Evolutionary conservation across 2,888 invertebrate species (phyloP), one percentile per base, ranked within the genome.

Genomic region (Cheilosia impressa): DNA sequence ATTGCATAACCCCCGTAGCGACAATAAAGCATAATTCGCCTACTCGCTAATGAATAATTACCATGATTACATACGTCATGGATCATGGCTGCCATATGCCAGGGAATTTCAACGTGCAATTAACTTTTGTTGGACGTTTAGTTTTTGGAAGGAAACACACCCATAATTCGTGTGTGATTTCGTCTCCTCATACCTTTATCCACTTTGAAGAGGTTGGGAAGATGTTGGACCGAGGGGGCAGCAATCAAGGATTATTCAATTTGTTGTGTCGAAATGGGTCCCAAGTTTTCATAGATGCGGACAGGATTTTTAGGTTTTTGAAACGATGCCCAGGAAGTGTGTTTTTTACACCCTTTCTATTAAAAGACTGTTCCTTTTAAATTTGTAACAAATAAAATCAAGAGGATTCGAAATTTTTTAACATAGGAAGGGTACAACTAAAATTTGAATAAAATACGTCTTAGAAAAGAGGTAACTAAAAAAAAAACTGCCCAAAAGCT

Each of bases 11-110:
- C 15, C 57, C 41, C 31, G 4, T 1, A 58, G 76, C 58, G 65
- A 66, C 66, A 52, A 60, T 68, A 43, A 66, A 66, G 58, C 76
- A 68, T 68, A 76, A 27, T 76, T 31, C 45, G 43, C 58, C 66
- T 45, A 76, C 76, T 10, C 38, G 22, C 60, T 22, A 13, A 55
- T 43, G 60, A 76, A 60, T 68, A 76, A 68, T 66, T 76, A 68
- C 60, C 75, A 15, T 68, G 55, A 47, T 22, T 22, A 19, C 45
- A 58, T 19, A 55, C 31, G 52, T 22, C 65, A 52, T 45, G 47
- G 62, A 7, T 47, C 27, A 62, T 31, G 31, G 19, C 53, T 27
- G 27, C n/a, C 10, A 50, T n/a, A n/a, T 38, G 41, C 17, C 13
- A 22, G 19, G 34, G 43, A 45, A 53, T 45, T 31, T 19, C 52